phyloP scores from a whole-genome alignment of 2,113 vertebrate genomes.

The Scolopax mira region DNA sequence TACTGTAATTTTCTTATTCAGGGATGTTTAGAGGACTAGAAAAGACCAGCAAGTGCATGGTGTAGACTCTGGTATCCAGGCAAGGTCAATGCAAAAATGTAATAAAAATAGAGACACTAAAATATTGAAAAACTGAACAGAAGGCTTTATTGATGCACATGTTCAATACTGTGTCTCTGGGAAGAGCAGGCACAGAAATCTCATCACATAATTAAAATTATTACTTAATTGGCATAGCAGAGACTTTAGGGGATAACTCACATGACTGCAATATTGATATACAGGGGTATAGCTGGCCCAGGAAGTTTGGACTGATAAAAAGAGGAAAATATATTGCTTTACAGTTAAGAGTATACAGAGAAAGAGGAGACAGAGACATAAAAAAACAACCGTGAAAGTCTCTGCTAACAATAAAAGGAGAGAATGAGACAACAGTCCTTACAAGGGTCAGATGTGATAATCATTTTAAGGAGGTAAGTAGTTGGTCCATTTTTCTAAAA shows the following conservation, averaged over 20 bases:
- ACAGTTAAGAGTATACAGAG: not conserved
- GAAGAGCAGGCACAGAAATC: not conserved
- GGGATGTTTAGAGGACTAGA: not conserved
- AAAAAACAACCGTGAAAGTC: not conserved
- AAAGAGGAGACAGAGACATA: not conserved
- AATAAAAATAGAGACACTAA: not conserved
- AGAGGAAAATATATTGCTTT: not conserved
- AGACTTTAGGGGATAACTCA: not conserved
- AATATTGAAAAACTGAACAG: not conserved
- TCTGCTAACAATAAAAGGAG: not conserved
- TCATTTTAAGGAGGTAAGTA: not conserved
- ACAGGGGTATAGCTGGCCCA: not conserved
- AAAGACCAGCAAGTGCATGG: not conserved
- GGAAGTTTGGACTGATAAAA: not conserved
- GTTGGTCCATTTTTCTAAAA: not conserved
- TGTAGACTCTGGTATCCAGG: not conserved
- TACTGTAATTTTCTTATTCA: not conserved
- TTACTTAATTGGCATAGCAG: not conserved
- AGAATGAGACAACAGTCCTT: not conserved
- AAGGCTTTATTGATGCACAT: not conserved
- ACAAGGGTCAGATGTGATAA: not conserved
- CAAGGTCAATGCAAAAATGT: not conserved
- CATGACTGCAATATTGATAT: not conserved
- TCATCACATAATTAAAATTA: slow-evolving; percentile 15
- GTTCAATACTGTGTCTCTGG: not conserved